A percentile compares a stretch with the other conserved stretches of the same genome.
phyloP scores from a whole-genome alignment of 2,888 invertebrate genomes.

The Spialia ferax region DNA sequence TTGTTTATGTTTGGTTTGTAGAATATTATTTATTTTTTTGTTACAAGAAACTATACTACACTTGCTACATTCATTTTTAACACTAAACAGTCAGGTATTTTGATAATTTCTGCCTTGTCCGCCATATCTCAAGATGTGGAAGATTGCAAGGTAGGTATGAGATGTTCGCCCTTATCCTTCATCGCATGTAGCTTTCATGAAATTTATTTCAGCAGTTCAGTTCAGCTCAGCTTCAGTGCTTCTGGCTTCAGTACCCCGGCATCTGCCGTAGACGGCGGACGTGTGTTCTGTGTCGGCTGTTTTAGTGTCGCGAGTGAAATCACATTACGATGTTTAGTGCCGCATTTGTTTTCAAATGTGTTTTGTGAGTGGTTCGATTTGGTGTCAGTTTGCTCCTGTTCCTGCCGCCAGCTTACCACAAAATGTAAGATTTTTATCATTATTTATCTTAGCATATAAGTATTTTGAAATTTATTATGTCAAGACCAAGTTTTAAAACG shows the following conservation, averaged over 20 bases:
- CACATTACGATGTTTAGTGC: constrained; percentile 72
- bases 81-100: too few relatives aligned
- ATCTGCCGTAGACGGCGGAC: constrained; percentile 63
- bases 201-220: constrained; percentile 42
- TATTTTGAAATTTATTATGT: neutral
- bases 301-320: constrained; percentile 62
- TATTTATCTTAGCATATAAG: too few relatives aligned
- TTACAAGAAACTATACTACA: too few relatives aligned
- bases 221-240: constrained; percentile 60
- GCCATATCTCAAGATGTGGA: neutral
- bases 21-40: too few relatives aligned
- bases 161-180: constrained; percentile 52
- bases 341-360: constrained; percentile 62
- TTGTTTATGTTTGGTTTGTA: too few relatives aligned
- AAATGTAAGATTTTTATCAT: constrained; percentile 57
- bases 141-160: constrained; percentile 36
- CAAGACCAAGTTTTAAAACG: too few relatives aligned
- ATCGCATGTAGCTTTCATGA: constrained; percentile 40
- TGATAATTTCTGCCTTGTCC: neutral
- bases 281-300: constrained; percentile 55
- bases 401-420: constrained; percentile 38
- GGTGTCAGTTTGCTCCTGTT: constrained; percentile 52
- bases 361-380: constrained; percentile 60
- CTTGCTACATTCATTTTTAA: too few relatives aligned
- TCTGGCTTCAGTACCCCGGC: constrained; percentile 70